Conservation (phyloP, 1,140 invertebrate genomes). For the Drosophila sproati region DNA sequence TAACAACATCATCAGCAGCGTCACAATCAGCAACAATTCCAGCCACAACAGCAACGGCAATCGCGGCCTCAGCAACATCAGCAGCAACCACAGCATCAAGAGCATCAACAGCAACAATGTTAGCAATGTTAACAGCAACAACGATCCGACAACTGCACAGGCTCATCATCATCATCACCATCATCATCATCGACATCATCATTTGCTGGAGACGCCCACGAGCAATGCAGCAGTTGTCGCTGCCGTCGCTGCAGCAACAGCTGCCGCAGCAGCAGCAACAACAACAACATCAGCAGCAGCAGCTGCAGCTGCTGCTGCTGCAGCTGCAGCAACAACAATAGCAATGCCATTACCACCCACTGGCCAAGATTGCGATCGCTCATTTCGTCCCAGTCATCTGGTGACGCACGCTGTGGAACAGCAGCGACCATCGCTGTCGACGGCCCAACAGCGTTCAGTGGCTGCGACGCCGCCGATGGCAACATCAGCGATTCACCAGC, state of each 20-base stretch:
- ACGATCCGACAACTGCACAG: conserved; percentile 31
- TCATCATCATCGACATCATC: conserved; percentile 72
- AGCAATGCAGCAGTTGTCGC: conserved; percentile 25
- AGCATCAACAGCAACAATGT: not conserved
- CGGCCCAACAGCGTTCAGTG: conserved; percentile 10
- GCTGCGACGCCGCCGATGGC: conserved; percentile 10
- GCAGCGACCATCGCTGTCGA: not conserved
- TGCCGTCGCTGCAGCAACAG: conserved; percentile 26
- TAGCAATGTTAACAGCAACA: conserved; percentile 19
- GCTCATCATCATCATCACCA: conserved; percentile 66
- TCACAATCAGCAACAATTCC: not conserved
- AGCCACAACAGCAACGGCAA: not conserved
- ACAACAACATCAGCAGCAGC: conserved; percentile 24
- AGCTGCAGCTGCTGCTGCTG: conserved; percentile 3
- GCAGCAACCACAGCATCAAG: conserved; percentile 28
- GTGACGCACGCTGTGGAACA: conserved; percentile 11
- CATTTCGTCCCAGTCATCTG: conserved; percentile 20
- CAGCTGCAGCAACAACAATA: conserved; percentile 14
- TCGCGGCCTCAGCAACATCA: conserved; percentile 14
- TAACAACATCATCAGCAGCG: conserved; percentile 29
- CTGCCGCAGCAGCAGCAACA: conserved; percentile 24
- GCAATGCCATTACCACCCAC: conserved; percentile 1
- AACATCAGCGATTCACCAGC: not conserved
- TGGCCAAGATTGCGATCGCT: conserved; percentile 29
- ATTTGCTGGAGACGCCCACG: conserved; percentile 62